Percentiles rank a stretch among this genome's conserved stretches.
phyloP scores from a whole-genome alignment of 2,113 vertebrate genomes.

The Grus americana region DNA sequence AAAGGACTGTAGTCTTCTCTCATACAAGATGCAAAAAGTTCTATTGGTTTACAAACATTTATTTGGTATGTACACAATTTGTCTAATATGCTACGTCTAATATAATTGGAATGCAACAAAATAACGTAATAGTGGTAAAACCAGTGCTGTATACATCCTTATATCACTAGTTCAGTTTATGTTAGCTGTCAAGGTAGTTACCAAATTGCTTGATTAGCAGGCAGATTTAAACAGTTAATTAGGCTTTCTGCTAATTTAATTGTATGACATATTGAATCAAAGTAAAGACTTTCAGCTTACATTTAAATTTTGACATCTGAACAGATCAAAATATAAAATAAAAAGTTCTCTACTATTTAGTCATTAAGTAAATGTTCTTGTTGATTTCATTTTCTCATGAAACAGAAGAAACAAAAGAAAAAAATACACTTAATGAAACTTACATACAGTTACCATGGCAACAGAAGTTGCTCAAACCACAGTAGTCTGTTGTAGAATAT shows the following conservation, averaged over 20 bases:
- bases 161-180: not conserved
- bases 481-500: not conserved
- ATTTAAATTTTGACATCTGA: not conserved
- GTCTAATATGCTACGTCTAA: not conserved
- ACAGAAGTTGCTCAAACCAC: not conserved
- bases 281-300: not conserved
- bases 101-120: not conserved
- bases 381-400: not conserved
- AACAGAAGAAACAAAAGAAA: not conserved
- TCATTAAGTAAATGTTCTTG: not conserved
- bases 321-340: not conserved
- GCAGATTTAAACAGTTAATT: not conserved
- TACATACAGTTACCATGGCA: not conserved
- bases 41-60: not conserved
- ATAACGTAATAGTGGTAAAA: not conserved
- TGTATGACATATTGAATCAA: not conserved
- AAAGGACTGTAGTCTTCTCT: not conserved
- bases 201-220: not conserved
- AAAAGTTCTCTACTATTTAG: not conserved
- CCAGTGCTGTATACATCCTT: not conserved
- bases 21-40: not conserved
- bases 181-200: not conserved
- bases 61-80: not conserved
- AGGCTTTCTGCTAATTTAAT: not conserved
- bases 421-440: not conserved